A percentile compares a stretch with the other conserved stretches of the same genome.
These are phyloP conservation scores for Chloroceryle aenea DNA, from an alignment of 2,113 vertebrate genomes.

Conservation along the genomic window DNA sequence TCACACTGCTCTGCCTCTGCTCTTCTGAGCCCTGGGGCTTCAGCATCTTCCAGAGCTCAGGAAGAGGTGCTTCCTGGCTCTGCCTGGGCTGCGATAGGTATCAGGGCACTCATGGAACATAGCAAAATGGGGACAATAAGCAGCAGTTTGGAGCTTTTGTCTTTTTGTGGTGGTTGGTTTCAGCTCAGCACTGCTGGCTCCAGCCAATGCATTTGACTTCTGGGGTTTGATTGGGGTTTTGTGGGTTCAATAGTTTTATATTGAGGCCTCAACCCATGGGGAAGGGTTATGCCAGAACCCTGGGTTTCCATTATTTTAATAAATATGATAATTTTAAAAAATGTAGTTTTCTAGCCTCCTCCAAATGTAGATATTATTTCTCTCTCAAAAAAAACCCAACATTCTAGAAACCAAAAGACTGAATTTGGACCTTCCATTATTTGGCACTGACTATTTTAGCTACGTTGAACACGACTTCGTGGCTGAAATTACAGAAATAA, in stretches of 20 bases:
- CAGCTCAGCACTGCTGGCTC: not conserved
- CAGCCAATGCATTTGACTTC: not conserved
- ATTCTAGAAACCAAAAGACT: not conserved
- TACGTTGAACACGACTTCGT: not conserved
- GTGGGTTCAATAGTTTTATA: not conserved
- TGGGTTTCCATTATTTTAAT: not conserved
- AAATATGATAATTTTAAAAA: not conserved
- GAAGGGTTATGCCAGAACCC: not conserved
- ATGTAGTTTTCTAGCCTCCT: not conserved
- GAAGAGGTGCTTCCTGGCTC: not conserved
- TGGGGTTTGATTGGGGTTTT: not conserved
- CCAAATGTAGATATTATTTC: not conserved
- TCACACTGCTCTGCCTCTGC: not conserved
- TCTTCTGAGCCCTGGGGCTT: rapidly evolving
- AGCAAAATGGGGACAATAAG: not conserved
- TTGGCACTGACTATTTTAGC: not conserved
- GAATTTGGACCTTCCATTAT: not conserved
- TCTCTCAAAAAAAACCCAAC: not conserved
- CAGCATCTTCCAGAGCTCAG: not conserved
- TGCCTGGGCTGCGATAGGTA: rapidly evolving
- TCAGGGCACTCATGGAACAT: rapidly evolving
- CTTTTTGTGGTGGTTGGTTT: not conserved
- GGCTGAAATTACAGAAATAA: constrained; percentile 32
- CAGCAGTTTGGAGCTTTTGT: not conserved
- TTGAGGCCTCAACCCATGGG: not conserved